Conservation (phyloP, 2,113 vertebrate genomes). For the Pelusios castaneus region DNA sequence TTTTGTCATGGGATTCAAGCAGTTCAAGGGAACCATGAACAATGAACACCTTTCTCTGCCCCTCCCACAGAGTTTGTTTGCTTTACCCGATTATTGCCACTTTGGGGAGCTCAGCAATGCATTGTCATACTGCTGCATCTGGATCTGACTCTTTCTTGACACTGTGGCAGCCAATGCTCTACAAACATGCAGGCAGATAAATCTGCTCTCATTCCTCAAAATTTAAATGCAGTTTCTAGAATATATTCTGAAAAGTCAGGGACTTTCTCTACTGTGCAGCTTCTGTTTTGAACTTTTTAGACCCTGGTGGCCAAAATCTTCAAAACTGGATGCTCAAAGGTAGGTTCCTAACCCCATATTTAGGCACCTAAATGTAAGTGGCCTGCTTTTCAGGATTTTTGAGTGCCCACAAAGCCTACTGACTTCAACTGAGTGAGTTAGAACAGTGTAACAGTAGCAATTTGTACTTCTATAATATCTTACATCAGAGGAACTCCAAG, state of each 20-base stretch:
- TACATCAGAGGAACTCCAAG: background rate
- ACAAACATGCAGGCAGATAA: background rate
- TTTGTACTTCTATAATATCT: background rate
- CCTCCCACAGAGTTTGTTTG: background rate
- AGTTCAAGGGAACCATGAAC: background rate
- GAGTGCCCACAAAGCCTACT: background rate
- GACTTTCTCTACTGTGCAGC: background rate
- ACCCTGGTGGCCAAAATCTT: background rate
- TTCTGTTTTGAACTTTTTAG: background rate
- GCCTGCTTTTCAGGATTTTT: background rate
- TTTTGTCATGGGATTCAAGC: background rate
- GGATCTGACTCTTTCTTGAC: background rate
- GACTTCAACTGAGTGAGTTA: background rate
- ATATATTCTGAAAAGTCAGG: background rate
- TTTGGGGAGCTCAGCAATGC: background rate
- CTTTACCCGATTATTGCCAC: rapidly evolving
- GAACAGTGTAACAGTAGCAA: background rate
- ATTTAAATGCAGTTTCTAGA: background rate
- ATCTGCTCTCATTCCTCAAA: background rate
- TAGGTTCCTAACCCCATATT: background rate
- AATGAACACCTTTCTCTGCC: background rate
- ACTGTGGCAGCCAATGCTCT: background rate
- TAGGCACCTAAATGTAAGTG: background rate
- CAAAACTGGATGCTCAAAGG: background rate
- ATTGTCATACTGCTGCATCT: background rate